Percentiles rank a stretch among this genome's conserved stretches.
These are phyloP conservation scores for Prorops nasuta DNA, from an alignment of 1,140 invertebrate genomes.

Conservation along the genomic window DNA sequence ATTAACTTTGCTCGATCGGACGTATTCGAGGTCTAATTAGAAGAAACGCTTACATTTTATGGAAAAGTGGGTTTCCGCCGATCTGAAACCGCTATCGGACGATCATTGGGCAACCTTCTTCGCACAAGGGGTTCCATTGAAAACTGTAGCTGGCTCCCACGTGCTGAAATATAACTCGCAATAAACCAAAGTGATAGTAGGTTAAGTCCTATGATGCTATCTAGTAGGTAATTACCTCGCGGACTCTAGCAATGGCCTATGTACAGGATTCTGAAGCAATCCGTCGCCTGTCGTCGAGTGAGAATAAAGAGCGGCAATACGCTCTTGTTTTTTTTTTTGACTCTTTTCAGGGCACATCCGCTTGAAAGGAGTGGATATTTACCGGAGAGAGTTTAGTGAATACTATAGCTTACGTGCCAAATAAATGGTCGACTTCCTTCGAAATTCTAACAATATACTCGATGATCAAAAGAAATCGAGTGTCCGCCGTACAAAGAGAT, in stretches of 20 bases:
- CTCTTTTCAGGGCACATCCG: too few species aligned
- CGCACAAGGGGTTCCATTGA: conserved; percentile 43
- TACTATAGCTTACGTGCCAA: too few species aligned
- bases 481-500: too few species aligned
- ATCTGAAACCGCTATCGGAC: conserved; percentile 47
- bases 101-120: conserved; percentile 56
- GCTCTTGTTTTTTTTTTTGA: conserved; percentile 19
- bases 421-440: too few species aligned
- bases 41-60: conserved; percentile 30
- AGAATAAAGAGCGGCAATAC: conserved; percentile 26
- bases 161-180: conserved; percentile 53
- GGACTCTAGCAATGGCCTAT: conserved; percentile 26
- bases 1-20: too few species aligned
- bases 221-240: conserved; percentile 43
- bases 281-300: conserved; percentile 27
- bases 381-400: neutral
- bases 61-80: conserved; percentile 53
- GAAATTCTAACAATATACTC: too few species aligned
- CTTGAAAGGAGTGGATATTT: conserved; percentile 9
- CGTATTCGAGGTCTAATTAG: conserved; percentile 27
- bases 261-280: conserved; percentile 30
- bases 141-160: conserved; percentile 47
- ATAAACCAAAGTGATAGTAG: conserved; percentile 55
- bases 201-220: conserved; percentile 53
- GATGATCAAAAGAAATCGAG: too few species aligned